Evolutionary conservation across 2,888 invertebrate genomes (phyloP), one percentile per base, ranked within the genome.

Genomic region (Catonia carolina): DNA sequence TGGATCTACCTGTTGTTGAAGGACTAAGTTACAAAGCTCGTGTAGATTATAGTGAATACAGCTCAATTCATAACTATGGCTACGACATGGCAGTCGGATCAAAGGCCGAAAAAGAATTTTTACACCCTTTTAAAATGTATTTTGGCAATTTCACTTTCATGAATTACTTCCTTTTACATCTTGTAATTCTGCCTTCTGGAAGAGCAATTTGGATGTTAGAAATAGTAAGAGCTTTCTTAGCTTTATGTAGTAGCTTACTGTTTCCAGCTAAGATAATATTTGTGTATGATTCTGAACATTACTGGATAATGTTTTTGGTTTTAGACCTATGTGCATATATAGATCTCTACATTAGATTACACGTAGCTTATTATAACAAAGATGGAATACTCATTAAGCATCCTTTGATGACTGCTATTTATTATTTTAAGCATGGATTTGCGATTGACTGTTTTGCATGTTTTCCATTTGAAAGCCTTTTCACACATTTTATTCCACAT

Each of bases 51-150:
- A 18, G 7, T 8, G 7, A 39, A 18, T 17, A 18, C 18, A 39
- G 18, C 15, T 39, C 39, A 2, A 2, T 39, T n/a, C 14, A 39
- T 5, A 17, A 8, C 18, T 39, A 17, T 39, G 39, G 39, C 18
- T 39, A 17, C 14, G 18, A 39, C 18, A 8, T 39, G 8, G 39
- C 18, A 7, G 39, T 39, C 5, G 39, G 39, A 2, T 39, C 39
- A 7, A 39, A 39, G 18, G 39, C 15, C 15, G 39, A 39, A 39
- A 39, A 39, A 39, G 39, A 39, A 18, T 39, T 39, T 39, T 39
- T 39, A 8, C 17, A 39, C 18, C 39, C 39, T 7, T 17, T 39
- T 12, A 17, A 3, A 5, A 39, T 17, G 39, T 15, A 15, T 17
- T 15, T 15, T 2, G 18, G 12, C 15, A 18, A 8, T 17, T 15